Percentiles rank a stretch among this genome's conserved stretches.
Evolutionary conservation across 2,797 vertebrate genomes (phyloP).

Genomic region (Hephaestus fuliginosus): DNA sequence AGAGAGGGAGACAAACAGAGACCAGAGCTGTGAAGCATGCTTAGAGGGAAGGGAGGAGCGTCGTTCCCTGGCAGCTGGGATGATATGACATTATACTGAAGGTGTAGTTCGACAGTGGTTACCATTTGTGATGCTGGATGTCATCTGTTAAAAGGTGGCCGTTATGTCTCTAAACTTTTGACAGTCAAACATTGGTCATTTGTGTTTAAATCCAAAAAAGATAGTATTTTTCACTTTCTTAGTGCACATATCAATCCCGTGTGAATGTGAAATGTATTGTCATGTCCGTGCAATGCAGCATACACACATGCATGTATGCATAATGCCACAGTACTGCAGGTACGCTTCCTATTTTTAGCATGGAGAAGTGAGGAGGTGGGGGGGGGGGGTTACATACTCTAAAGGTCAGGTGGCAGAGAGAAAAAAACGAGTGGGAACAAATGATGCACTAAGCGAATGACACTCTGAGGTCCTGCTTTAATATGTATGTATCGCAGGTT

Average conservation of each 20-base stretch:
- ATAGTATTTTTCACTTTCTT: background rate
- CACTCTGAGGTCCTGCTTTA: conserved; percentile 96
- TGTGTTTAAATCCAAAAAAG: conserved; percentile 11
- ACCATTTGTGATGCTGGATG: conserved; percentile 53
- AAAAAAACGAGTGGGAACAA: conserved; percentile 90
- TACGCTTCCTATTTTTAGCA: conserved; percentile 79
- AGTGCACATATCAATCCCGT: conserved; percentile 4
- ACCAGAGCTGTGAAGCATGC: conserved; percentile 75
- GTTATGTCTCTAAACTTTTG: conserved; percentile 41
- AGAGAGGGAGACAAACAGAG: conserved; percentile 71
- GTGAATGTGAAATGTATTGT: conserved; percentile 31
- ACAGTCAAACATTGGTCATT: conserved; percentile 19
- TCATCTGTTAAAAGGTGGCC: conserved; percentile 40
- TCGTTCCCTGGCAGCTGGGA: conserved; percentile 72
- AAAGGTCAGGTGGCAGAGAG: conserved; percentile 84
- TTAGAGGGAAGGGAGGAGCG: conserved; percentile 78
- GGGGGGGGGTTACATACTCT: conserved; percentile 63
- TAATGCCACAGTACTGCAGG: conserved; percentile 74
- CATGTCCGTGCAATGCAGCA: conserved; percentile 8
- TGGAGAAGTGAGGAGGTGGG: conserved; percentile 34
- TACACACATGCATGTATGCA: conserved; percentile 56
- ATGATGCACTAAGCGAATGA: conserved; percentile 95
- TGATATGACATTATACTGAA: conserved; percentile 80
- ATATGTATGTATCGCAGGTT: conserved; percentile 99
- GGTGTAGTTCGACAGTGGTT: conserved; percentile 62